Percentiles rank a stretch among this genome's conserved stretches.
These are phyloP conservation scores for Chaetophractus vellerosus DNA, from an alignment of 2,797 vertebrate species.

Conservation along the genomic window DNA sequence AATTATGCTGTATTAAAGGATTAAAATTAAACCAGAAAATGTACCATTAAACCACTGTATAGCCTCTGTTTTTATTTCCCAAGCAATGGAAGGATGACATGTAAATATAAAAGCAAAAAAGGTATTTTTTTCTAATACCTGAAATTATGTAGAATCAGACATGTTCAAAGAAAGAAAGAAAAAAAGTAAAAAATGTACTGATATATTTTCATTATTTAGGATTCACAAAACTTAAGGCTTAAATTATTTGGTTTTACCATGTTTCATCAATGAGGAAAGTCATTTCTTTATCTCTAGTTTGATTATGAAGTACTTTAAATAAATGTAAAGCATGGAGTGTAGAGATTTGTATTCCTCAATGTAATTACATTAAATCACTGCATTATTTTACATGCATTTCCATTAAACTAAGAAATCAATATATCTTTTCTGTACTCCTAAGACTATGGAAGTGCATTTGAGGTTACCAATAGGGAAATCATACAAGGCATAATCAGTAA, in stretches of 20 bases:
- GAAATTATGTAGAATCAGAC: background rate
- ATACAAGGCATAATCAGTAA: conserved; percentile 35
- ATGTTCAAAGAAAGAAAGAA: background rate
- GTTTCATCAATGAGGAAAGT: fast-evolving
- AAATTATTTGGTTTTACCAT: background rate
- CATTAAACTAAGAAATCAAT: conserved; percentile 77
- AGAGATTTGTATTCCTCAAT: conserved; percentile 15
- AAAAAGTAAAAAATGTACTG: background rate
- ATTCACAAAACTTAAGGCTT: background rate
- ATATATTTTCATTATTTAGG: background rate
- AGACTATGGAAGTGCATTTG: conserved; percentile 50
- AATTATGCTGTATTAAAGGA: background rate
- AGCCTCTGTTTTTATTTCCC: background rate
- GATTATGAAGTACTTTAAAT: background rate
- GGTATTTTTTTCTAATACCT: background rate
- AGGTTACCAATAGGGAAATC: conserved; percentile 50
- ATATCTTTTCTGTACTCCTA: conserved; percentile 42
- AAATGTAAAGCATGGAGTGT: background rate
- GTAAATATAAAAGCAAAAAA: background rate
- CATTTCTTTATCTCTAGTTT: background rate
- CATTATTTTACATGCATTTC: conserved; percentile 72
- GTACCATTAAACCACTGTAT: background rate
- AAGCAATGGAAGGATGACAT: background rate
- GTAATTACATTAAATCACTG: conserved; percentile 65
- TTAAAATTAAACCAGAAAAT: conserved; percentile 42